Evolutionary conservation across 2,888 invertebrate species (phyloP), one percentile per base, ranked within the genome.

Genomic region (Epinotia ramella): DNA sequence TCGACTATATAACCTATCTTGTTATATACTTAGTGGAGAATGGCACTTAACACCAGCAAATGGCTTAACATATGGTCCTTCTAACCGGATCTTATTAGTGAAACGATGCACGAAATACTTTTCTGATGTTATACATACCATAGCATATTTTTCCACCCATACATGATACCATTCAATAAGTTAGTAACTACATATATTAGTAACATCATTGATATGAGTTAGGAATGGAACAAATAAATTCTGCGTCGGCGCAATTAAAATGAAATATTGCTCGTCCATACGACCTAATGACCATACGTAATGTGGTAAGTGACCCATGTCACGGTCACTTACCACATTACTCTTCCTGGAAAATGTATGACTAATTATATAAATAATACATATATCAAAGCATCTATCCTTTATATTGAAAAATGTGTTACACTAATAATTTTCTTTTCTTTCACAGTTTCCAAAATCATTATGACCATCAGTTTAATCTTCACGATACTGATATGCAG

Each of bases 401-500:
- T 49, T 49, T n/a, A 49, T 49, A 49, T 16, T 49, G 16, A 4
- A 57, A 20, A 57, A 57, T 66, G 20, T 59, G 4, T 24, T 20
- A 13, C 12, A 57, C 20, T 24, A 65, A 56, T 5, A 11, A 57
- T 40, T 62, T 62, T 69, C 60, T 33, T 78, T 81, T 84, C 75
- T 78, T 80, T 96, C 96, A 80, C 95, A 95, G 96, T 97, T 90
- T 94, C 94, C 77, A 96, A 96, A 93, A 97, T 97, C 79, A 97
- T 98, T 82, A 93, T 97, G 78, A 96, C 96, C 12, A 95, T 98
- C 80, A 98, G 97, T 89, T 94, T 98, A 74, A 96, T 96, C 81
- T 97, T 98, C 96, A 98, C 98, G 6, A 96, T 98, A 77, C 90
- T 98, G 77, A 97, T 98, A 87, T 97, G 97, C 63, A 87, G 95